Evolutionary conservation across 2,113 vertebrate species (phyloP).

Genomic region (rabbit (Oryctolagus cuniculus)): DNA sequence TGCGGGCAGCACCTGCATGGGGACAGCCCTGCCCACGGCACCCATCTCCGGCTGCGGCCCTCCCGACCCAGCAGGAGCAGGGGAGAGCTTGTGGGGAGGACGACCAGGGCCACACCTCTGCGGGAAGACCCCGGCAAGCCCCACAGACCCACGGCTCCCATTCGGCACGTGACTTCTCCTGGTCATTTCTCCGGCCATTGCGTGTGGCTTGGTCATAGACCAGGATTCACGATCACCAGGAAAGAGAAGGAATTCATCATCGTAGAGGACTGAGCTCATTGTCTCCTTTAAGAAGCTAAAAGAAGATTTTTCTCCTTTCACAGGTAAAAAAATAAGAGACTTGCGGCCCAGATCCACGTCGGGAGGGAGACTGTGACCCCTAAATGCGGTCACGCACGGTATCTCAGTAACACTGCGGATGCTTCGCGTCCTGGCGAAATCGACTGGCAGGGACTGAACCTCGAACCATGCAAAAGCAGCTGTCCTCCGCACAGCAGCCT

Average conservation of each 20-base stretch:
- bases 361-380: not conserved
- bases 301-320: not conserved
- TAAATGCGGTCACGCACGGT: not conserved
- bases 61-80: too few species aligned
- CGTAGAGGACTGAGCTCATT: not conserved
- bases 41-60: too few species aligned
- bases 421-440: not conserved
- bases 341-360: not conserved
- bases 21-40: accelerated
- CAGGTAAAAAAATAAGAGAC: not conserved
- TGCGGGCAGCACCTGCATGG: not conserved
- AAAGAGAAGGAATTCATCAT: not conserved
- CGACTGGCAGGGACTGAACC: not conserved
- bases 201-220: not conserved
- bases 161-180: not conserved
- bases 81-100: not conserved
- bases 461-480: not conserved
- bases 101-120: not conserved
- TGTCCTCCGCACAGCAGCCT: not conserved
- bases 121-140: not conserved
- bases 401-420: too few species aligned
- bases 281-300: not conserved
- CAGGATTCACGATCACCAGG: not conserved
- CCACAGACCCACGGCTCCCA: not conserved
- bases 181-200: not conserved